A percentile compares a stretch with the other conserved stretches of the same genome.
Evolutionary conservation across 2,113 vertebrate species (phyloP).

Genomic region (Seriola dumerili): DNA sequence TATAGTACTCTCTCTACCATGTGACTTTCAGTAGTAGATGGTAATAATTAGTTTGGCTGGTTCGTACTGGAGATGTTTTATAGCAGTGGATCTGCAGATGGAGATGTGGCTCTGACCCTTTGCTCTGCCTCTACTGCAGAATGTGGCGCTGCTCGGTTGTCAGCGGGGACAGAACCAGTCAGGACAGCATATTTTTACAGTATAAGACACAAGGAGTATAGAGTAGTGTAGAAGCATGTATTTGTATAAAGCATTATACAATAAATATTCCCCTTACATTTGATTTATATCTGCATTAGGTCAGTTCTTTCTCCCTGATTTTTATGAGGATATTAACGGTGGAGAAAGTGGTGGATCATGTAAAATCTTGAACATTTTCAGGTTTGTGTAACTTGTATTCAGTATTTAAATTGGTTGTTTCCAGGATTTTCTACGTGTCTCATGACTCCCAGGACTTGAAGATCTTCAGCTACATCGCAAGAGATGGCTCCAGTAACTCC

Average conservation of each 20-base stretch:
- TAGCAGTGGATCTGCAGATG: conserved; percentile 15
- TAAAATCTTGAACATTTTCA: background rate
- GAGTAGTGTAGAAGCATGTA: background rate
- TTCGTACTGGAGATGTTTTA: conserved; percentile 27
- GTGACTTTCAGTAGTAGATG: background rate
- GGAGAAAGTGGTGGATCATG: background rate
- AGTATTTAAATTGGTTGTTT: conserved; percentile 7
- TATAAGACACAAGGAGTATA: background rate
- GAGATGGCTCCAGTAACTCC: conserved; percentile 87
- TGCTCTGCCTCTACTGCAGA: conserved; percentile 20
- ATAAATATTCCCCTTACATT: background rate
- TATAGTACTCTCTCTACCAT: background rate
- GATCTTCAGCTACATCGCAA: conserved; percentile 90
- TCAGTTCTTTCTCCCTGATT: background rate
- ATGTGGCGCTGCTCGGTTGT: background rate
- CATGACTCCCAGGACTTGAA: conserved; percentile 91
- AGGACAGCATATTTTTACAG: background rate
- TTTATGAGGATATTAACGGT: background rate
- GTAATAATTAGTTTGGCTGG: conserved; percentile 1
- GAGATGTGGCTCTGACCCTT: conserved; percentile 22
- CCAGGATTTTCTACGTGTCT: conserved; percentile 91
- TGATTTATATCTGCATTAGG: background rate
- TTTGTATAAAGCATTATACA: background rate
- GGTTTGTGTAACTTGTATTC: background rate
- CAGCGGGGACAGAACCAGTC: background rate